Evolutionary conservation across 2,797 vertebrate genomes (phyloP).

Genomic region (Chaetodon trifasciatus): DNA sequence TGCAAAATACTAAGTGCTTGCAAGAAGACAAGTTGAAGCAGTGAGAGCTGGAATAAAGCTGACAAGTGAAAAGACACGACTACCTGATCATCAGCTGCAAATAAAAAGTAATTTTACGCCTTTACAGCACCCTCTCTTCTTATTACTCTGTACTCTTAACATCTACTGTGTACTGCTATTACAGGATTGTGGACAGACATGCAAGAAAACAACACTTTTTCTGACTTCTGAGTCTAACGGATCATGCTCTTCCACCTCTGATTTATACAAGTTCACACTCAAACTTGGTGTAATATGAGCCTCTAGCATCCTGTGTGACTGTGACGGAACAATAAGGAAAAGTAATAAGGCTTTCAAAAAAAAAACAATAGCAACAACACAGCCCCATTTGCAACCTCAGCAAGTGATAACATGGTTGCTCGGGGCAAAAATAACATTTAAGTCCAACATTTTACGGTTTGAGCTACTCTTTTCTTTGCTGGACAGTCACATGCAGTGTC

Average conservation of each 20-base stretch:
- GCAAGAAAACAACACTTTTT: neutral
- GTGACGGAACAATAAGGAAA: neutral
- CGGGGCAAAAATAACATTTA: no score
- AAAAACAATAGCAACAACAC: neutral
- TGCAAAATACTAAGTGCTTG: neutral
- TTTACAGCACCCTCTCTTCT: neutral
- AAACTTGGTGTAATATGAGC: neutral
- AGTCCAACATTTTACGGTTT: neutral
- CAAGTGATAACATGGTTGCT: neutral
- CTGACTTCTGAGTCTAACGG: neutral
- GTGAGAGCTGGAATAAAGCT: neutral
- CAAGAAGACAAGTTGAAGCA: neutral
- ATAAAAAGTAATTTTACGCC: neutral
- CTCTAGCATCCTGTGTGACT: neutral
- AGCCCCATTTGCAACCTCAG: no score
- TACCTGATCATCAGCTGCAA: neutral
- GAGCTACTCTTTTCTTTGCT: neutral
- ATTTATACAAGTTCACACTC: neutral
- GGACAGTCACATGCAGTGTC: neutral
- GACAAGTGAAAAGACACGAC: neutral
- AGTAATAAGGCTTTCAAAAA: neutral
- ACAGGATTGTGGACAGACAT: neutral
- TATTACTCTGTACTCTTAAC: constrained; percentile 2
- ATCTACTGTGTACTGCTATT: neutral
- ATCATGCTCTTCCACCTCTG: neutral